These are phyloP conservation scores for Archips xylosteana DNA, from an alignment of 2,888 invertebrate species.

Conservation along the genomic window DNA sequence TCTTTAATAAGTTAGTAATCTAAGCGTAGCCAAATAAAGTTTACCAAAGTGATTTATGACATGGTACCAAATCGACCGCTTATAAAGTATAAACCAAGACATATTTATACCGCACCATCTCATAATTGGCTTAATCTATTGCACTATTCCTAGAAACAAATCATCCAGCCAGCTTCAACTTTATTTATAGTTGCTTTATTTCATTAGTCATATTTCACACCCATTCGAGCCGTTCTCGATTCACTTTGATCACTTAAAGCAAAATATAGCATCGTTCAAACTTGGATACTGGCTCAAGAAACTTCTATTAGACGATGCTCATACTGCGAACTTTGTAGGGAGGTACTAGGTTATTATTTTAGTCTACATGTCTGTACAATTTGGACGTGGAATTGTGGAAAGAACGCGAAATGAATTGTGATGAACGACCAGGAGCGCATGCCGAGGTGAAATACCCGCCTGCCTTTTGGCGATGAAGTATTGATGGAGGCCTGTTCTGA, in stretches of 20 bases:
- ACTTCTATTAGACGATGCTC: background rate
- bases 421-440: constrained; percentile 48
- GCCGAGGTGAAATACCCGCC: constrained; percentile 50
- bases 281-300: background rate
- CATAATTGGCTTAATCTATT: constrained; percentile 41
- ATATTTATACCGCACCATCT: constrained; percentile 37
- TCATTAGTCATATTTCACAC: constrained; percentile 51
- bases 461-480: constrained; percentile 52
- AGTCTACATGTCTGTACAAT: constrained; percentile 43
- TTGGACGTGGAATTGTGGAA: constrained; percentile 48
- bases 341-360: constrained; percentile 19
- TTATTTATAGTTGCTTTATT: constrained; percentile 46
- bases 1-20: background rate
- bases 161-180: constrained; percentile 38
- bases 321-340: constrained; percentile 4
- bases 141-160: constrained; percentile 42
- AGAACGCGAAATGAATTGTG: constrained; percentile 53
- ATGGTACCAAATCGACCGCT: constrained; percentile 5
- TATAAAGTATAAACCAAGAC: constrained; percentile 20
- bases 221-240: constrained; percentile 43
- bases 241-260: constrained; percentile 43
- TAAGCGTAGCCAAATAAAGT: background rate
- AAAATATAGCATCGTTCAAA: constrained; percentile 35
- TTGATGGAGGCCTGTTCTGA: constrained; percentile 50
- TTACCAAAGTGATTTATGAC: background rate